Evolutionary conservation across 1,140 invertebrate species (phyloP), one percentile per base, ranked within the genome.

Genomic region (Macrobrachium nipponense): DNA sequence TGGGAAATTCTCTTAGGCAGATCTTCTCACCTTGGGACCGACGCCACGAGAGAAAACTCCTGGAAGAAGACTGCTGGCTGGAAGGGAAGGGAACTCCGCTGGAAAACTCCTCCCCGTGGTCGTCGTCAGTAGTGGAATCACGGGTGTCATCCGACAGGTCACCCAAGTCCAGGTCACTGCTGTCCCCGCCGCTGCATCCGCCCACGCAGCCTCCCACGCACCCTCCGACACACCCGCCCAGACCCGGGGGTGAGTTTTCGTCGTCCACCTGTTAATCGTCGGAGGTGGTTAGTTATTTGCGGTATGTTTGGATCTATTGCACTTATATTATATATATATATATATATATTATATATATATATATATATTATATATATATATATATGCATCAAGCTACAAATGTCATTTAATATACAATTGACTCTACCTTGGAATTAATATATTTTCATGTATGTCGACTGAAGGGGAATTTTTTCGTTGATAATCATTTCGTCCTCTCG

Each of bases 91-190:
- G 14, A 18, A n/a, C 8, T 36, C 60, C 75, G n/a, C 61, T 51
- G 23, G 23, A 23, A 18, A 12, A 18, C 62, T 86, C 83, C 51
- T 86, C 83, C 5, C 83, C 83, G 17, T 86, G 83, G 84, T 86
- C 84, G 36, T 86, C 84, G 51, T 86, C 84, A 11, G 64, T 80
- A 17, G 84, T 86, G 17, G 76, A 80, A 36, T 86, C 84, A 10
- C 77, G 77, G 23, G 84, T 86, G 77, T 86, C 84, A 59, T 86
- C 84, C 3, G 84, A 86, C 58, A 86, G 84, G 68, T 86, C 84
- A n/a, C 77, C 84, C 51, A 86, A 58, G 70, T 86, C 84, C 27
- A 86, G 59, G 77, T 86, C 84, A 59, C 84, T 86, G 77, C 84
- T 86, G 77, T 86, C 84, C n/a, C 84, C 84, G 2, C 77, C 84